Evolutionary conservation across 2,113 vertebrate species (phyloP).

Genomic region (Vidua chalybeata): DNA sequence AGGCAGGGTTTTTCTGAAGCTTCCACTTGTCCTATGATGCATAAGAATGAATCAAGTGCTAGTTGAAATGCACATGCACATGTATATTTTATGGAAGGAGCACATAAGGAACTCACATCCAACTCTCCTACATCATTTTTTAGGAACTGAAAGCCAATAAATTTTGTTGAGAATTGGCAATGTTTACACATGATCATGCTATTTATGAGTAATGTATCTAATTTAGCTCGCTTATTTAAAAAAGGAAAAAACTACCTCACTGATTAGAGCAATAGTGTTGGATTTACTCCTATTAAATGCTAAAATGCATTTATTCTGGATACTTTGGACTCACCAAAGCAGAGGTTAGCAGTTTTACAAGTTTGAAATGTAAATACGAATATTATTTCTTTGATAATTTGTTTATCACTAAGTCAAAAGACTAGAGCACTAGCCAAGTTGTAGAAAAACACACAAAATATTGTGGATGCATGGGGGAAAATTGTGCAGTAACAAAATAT

Average conservation of each 20-base stretch:
- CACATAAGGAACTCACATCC: not conserved
- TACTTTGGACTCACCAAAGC: not conserved
- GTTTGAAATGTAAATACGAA: not conserved
- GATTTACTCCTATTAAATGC: not conserved
- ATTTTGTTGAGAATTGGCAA: not conserved
- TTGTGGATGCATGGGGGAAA: not conserved
- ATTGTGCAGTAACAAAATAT: not conserved
- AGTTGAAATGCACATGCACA: not conserved
- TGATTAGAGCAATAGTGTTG: not conserved
- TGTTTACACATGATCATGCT: not conserved
- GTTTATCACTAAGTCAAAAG: not conserved
- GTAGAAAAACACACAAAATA: not conserved
- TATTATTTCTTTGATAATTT: not conserved
- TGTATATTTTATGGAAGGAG: not conserved
- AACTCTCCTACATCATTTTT: not conserved
- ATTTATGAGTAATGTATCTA: not conserved
- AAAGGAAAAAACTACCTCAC: rapidly evolving
- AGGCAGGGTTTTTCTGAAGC: not conserved
- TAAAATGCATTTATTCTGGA: not conserved
- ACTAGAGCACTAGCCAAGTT: not conserved
- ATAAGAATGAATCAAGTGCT: not conserved
- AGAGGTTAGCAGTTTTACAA: not conserved
- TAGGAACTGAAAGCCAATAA: not conserved
- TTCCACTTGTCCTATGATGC: not conserved
- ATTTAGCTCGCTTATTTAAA: not conserved